Percentiles rank a stretch among this genome's conserved stretches.
phyloP scores from a whole-genome alignment of 2,797 vertebrate species.

The Hipposideros larvatus region DNA sequence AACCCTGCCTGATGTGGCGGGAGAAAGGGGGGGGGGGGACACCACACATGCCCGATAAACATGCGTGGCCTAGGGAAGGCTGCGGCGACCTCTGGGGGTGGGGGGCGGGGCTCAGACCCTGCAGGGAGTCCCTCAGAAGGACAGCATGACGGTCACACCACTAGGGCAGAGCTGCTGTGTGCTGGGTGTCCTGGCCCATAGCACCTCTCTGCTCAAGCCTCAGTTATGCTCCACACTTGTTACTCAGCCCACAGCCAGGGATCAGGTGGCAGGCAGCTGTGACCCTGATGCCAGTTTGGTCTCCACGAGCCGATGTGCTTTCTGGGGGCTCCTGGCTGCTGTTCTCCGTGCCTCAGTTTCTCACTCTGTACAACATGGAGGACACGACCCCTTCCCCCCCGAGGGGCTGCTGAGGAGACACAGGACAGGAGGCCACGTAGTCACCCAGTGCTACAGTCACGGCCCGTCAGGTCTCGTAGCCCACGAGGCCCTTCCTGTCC shows the following conservation, averaged over 20 bases:
- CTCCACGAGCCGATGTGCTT: rapidly evolving
- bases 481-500: rapidly evolving
- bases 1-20: rapidly evolving
- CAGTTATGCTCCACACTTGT: rapidly evolving
- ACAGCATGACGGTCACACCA: rapidly evolving
- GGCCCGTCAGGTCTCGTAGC: rapidly evolving
- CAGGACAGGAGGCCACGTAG: not conserved
- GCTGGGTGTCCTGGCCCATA: rapidly evolving
- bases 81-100: rapidly evolving
- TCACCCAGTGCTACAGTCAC: rapidly evolving
- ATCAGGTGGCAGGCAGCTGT: no score
- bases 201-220: not conserved
- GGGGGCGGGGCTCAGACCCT: rapidly evolving
- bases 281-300: rapidly evolving
- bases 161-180: not conserved
- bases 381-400: rapidly evolving
- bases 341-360: not conserved
- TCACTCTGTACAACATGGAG: not conserved
- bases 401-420: not conserved
- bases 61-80: rapidly evolving
- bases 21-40: not conserved
- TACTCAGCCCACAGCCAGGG: rapidly evolving
- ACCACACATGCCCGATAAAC: rapidly evolving
- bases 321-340: rapidly evolving
- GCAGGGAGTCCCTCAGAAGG: not conserved